These are phyloP conservation scores for Gallinago solitaria DNA, from an alignment of 2,797 vertebrate genomes.

Conservation along the genomic window DNA sequence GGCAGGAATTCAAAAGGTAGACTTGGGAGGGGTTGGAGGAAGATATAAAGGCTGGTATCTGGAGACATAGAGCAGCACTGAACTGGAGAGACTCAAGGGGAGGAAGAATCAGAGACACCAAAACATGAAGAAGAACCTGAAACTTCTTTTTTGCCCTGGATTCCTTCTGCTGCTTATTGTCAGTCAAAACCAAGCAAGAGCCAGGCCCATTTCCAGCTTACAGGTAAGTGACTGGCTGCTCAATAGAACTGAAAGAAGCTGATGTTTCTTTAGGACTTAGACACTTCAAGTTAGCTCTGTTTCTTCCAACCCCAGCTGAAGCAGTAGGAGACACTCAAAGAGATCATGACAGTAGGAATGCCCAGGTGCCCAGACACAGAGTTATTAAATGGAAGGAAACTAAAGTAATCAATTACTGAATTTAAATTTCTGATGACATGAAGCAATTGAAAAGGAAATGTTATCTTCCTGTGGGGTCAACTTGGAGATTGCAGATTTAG, in stretches of 20 bases:
- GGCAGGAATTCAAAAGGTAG: constrained; percentile 54
- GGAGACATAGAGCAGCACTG: constrained; percentile 11
- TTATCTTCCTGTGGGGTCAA: not conserved
- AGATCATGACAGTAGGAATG: not conserved
- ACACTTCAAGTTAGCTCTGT: not conserved
- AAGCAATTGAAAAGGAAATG: not conserved
- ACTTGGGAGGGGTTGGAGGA: constrained; percentile 55
- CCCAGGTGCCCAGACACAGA: not conserved
- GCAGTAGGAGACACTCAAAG: not conserved
- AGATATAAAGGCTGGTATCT: constrained; percentile 63
- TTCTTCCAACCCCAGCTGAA: not conserved
- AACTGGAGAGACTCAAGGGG: not conserved
- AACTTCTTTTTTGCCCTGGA: constrained; percentile 26
- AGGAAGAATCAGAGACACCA: not conserved
- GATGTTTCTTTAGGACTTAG: not conserved
- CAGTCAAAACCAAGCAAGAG: constrained; percentile 29
- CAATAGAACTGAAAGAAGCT: not conserved
- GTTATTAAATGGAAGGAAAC: not conserved
- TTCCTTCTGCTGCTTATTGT: constrained; percentile 58
- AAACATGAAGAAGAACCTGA: constrained; percentile 38
- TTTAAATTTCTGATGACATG: not conserved
- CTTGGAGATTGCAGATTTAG: not conserved
- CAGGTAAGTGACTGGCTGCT: constrained; percentile 64
- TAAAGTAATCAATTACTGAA: not conserved
- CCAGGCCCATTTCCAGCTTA: constrained; percentile 53